Conservation (phyloP, 2,113 vertebrate genomes). For the Amblyornis subalaris region DNA sequence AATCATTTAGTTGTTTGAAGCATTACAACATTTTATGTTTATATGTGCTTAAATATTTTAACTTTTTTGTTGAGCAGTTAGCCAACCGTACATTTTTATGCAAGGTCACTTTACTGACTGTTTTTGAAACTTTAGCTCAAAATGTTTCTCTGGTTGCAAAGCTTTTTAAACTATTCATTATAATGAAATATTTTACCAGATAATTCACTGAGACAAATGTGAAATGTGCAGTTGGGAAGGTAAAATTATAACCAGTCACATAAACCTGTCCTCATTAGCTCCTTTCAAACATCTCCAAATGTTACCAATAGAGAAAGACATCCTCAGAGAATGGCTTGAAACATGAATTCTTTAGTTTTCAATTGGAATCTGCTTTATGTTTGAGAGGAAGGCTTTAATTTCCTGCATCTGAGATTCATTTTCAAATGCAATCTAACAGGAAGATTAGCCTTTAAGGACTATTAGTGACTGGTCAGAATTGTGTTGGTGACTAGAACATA, state of each 20-base stretch:
- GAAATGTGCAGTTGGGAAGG: slow-evolving; percentile 2
- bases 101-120: neutral
- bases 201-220: slow-evolving; percentile 35
- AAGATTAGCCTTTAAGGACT: slow-evolving; percentile 50
- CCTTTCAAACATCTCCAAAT: slow-evolving; percentile 52
- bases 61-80: neutral
- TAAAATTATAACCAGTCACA: slow-evolving; percentile 50
- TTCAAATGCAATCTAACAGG: slow-evolving; percentile 45
- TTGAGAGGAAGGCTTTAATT: slow-evolving; percentile 57
- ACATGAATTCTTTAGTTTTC: slow-evolving; percentile 23
- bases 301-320: slow-evolving; percentile 42
- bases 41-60: neutral
- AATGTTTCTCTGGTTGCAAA: neutral
- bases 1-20: neutral
- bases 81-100: neutral
- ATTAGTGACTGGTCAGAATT: slow-evolving; percentile 5
- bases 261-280: slow-evolving; percentile 59
- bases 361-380: slow-evolving; percentile 7
- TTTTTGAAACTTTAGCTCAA: neutral
- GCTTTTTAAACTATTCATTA: neutral
- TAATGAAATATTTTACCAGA: slow-evolving; percentile 17
- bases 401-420: slow-evolving; percentile 54
- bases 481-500: slow-evolving; percentile 30
- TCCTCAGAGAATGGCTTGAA: neutral
- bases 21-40: neutral